These are phyloP conservation scores for Xerus rutilus DNA, from an alignment of 2,797 vertebrate species.

Conservation along the genomic window DNA sequence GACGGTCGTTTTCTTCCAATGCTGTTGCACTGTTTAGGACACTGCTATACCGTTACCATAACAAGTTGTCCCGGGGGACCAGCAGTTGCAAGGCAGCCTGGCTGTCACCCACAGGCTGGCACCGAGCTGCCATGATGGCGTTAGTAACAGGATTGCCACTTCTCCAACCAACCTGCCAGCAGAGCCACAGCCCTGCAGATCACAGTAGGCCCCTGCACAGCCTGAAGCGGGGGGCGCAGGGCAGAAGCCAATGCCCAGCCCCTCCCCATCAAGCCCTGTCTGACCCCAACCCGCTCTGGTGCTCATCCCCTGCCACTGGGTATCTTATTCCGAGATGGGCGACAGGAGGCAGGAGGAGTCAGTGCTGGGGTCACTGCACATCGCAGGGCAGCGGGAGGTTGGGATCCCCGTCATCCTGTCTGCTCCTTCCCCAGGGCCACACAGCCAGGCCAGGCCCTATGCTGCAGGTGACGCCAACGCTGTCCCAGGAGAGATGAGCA, in stretches of 20 bases:
- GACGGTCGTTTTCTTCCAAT: background rate
- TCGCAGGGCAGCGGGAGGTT: background rate
- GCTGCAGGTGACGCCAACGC: too few relatives aligned
- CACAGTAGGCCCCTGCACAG: background rate
- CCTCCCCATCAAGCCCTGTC: background rate
- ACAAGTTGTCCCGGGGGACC: conserved; percentile 46
- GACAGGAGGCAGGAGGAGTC: background rate
- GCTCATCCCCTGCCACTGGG: too few relatives aligned
- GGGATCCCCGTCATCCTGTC: background rate
- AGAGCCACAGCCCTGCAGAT: background rate
- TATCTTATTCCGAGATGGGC: background rate
- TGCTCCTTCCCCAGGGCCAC: accelerated
- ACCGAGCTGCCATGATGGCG: background rate
- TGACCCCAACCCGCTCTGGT: background rate
- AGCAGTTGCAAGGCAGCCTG: background rate
- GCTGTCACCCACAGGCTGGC: background rate
- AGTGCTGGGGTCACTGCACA: too few relatives aligned
- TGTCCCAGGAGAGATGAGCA: background rate
- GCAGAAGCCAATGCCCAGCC: background rate
- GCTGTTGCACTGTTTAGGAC: conserved; percentile 44
- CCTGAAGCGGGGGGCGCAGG: background rate
- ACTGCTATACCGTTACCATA: background rate
- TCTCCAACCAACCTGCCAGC: background rate
- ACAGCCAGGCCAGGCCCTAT: too few relatives aligned
- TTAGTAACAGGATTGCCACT: background rate